Conservation (phyloP, 2,797 vertebrate genomes). For the Parauchenoglanis punctatus region DNA sequence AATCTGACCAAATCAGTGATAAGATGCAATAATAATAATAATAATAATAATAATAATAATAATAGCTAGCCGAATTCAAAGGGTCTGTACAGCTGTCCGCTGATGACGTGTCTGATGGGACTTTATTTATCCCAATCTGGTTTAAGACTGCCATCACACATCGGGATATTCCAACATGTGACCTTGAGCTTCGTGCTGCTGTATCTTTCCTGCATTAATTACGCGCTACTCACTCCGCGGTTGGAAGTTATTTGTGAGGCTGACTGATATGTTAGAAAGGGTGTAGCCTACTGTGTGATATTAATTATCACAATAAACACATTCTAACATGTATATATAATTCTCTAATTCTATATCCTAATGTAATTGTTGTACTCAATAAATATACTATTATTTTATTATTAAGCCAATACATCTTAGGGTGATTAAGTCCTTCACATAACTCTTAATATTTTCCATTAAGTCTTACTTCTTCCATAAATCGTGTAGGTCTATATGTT, state of each 20-base stretch:
- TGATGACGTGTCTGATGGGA: conserved; percentile 77
- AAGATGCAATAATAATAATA: background rate
- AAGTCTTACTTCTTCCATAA: background rate
- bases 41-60: background rate
- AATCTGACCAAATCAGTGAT: conserved; percentile 3
- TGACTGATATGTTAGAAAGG: conserved; percentile 6
- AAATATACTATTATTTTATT: background rate
- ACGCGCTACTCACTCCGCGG: background rate
- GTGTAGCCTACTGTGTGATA: background rate
- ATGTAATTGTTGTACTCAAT: background rate
- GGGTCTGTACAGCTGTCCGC: conserved; percentile 59
- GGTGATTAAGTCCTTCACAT: background rate
- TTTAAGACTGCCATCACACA: conserved; percentile 48
- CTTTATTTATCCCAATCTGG: conserved; percentile 74
- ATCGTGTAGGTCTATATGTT: background rate
- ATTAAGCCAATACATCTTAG: background rate
- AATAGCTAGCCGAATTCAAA: background rate
- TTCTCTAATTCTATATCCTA: no score
- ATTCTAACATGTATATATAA: background rate
- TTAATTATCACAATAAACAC: background rate
- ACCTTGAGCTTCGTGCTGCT: conserved; percentile 25
- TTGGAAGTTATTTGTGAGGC: background rate
- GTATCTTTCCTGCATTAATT: conserved; percentile 38
- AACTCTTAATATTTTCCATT: no score
- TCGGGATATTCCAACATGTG: conserved; percentile 29